Base-by-base conservation (phyloP, 1,140 invertebrate species). In the Nasonia vitripennis region DNA sequence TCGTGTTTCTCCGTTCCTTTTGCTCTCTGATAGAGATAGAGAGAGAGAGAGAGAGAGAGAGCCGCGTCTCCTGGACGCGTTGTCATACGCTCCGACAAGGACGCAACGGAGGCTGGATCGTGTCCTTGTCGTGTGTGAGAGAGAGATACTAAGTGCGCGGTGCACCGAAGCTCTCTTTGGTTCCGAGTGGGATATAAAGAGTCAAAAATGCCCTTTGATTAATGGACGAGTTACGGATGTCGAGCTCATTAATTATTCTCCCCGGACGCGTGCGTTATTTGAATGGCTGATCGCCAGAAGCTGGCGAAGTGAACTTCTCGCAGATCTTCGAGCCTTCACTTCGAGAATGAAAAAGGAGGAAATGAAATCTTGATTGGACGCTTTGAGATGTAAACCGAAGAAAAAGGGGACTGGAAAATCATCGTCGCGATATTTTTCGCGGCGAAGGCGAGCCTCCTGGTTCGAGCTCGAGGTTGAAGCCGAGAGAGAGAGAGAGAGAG, bases 401-500 rank as follows among this genome's bases (percentile, higher is more conserved):
- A n/a, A 71, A 71, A 27, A 71, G 17, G 14, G 51, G 41, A n/a
- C 31, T 34, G 20, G 14, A 83, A 73, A 62, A 20, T 62, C 55
- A 62, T 55, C 51, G 51, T 55, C 51, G 51, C 14, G 51, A 77
- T 80, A 80, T 77, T 81, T 62, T 77, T 75, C 55, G 14, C 45
- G 9, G 20, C 23, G 87, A 87, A 87, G 87, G 84, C 84, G 82
- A 80, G 78, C 71, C 84, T 88, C 87, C 87, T 89, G 87, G 87
- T 89, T 89, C 87, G 87, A 45, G 6, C 87, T 75, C 81, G 85
- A 86, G 85, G 85, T 83, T 86, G 80, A 83, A 83, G 80, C 83
- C 80, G 73, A 78, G 51, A 78, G 51, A 68, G 27, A 27, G 27
- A 27, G 27, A 27, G 27, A 27, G 27, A 27, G 27, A 27, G 1